phyloP scores from a whole-genome alignment of 2,797 vertebrate species.

The Phrynocephalus guinanensis region DNA sequence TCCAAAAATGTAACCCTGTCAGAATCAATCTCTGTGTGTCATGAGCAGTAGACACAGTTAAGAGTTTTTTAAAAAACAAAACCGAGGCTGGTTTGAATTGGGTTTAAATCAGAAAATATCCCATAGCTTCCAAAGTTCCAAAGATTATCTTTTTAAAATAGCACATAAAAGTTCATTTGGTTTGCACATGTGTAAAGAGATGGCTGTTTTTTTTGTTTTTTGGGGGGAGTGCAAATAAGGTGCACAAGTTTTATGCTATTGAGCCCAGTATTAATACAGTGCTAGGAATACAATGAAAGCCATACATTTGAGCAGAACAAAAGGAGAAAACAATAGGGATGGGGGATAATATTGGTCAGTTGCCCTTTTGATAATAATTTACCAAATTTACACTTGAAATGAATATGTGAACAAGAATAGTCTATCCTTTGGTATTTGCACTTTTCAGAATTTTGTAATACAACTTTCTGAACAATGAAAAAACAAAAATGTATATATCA shows the following conservation, averaged over 20 bases:
- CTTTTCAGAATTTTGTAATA: neutral
- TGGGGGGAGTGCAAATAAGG: too few relatives aligned
- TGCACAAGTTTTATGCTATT: too few relatives aligned
- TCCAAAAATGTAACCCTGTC: too few relatives aligned
- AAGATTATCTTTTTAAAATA: too few relatives aligned
- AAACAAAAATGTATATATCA: neutral
- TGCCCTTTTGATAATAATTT: neutral
- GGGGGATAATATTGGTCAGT: neutral
- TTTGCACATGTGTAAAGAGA: too few relatives aligned
- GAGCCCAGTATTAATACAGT: neutral
- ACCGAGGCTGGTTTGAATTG: neutral
- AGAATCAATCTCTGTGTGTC: neutral
- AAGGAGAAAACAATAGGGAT: neutral
- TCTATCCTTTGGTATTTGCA: neutral
- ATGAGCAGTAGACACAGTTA: neutral
- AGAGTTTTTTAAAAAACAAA: neutral
- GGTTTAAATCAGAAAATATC: neutral
- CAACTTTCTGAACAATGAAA: neutral
- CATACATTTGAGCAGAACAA: neutral
- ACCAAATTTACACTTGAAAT: neutral
- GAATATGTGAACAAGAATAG: neutral
- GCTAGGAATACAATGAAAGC: neutral
- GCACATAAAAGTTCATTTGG: too few relatives aligned
- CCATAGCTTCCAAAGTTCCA: too few relatives aligned
- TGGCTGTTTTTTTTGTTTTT: too few relatives aligned